Evolutionary conservation across 1,140 invertebrate species (phyloP), one percentile per base, ranked within the genome.

Genomic region (Scylla paramamosain): DNA sequence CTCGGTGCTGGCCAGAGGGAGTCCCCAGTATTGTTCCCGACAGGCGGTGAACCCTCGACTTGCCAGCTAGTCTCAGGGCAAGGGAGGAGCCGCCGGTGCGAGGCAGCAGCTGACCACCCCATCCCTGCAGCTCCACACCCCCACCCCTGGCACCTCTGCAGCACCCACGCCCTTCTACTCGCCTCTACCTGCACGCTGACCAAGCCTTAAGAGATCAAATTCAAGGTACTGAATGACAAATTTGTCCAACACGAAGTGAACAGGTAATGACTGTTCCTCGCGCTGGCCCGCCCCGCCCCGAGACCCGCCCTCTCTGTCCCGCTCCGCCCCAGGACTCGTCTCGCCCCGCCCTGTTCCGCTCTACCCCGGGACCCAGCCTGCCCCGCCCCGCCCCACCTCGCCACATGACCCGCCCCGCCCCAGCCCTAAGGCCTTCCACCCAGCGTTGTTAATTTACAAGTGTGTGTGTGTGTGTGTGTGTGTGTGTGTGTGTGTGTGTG

Each of bases 381-480:
- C 12, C 67, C 67, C 67, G 67, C 67, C 67, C 67, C 67, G 67
- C 52, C 52, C 52, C 52, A 59, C 67, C 67, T n/a, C 67, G 25
- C 67, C 67, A 77, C 67, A 77, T 77, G 67, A 77, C 20, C 67
- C 67, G 67, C 67, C 67, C 67, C 67, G 67, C 67, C 67, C 67
- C 16, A 77, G 25, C 67, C 67, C 67, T 77, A 77, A 77, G 67
- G 67, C 67, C n/a, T 20, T 77, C 67, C 67, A n/a, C 67, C 12
- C 12, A 77, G 67, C 67, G 67, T 77, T 77, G 67, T 77, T 77
- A 77, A 77, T 77, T 77, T 77, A 77, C 67, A 77, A n/a, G n/a
- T 77, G 67, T 77, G 67, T 77, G 67, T 77, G 67, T 77, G 67
- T 77, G 67, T 77, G 67, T 77, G 67, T 77, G 67, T 77, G 67